Evolutionary conservation across 2,113 vertebrate genomes (phyloP).

Genomic region (Eptesicus fuscus): DNA sequence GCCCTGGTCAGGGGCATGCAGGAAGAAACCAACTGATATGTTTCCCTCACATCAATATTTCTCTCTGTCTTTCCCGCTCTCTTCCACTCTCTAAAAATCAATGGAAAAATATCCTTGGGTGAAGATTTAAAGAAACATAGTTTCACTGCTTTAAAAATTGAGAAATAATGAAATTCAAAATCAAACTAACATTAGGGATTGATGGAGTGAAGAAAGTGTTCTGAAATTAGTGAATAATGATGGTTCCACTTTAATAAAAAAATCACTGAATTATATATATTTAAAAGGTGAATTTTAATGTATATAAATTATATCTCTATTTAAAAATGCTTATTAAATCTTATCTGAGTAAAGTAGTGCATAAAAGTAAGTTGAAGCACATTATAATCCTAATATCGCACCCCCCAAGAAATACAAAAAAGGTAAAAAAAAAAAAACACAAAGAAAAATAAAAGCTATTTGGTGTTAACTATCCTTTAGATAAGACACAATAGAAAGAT

Average conservation of each 20-base stretch:
- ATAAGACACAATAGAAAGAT: background rate
- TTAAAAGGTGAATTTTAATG: background rate
- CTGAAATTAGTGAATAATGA: background rate
- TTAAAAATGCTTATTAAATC: background rate
- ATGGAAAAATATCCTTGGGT: no score
- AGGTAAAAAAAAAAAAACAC: conserved; percentile 3
- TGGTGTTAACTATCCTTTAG: background rate
- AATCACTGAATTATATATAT: background rate
- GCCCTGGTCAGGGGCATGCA: no score
- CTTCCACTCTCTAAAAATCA: no score
- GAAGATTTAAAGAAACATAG: no score
- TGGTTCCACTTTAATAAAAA: background rate
- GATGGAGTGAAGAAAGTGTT: background rate
- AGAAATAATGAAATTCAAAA: background rate
- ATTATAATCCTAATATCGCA: background rate
- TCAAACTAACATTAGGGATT: background rate
- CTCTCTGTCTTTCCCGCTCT: no score
- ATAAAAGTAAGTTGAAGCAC: background rate
- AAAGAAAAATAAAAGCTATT: background rate
- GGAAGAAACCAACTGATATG: no score
- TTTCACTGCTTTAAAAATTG: background rate
- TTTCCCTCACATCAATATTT: no score
- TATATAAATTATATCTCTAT: background rate
- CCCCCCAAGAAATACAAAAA: background rate
- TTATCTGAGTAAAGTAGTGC: background rate